Base-by-base conservation (phyloP, 2,113 vertebrate species). In the Dasyurus viverrinus region DNA sequence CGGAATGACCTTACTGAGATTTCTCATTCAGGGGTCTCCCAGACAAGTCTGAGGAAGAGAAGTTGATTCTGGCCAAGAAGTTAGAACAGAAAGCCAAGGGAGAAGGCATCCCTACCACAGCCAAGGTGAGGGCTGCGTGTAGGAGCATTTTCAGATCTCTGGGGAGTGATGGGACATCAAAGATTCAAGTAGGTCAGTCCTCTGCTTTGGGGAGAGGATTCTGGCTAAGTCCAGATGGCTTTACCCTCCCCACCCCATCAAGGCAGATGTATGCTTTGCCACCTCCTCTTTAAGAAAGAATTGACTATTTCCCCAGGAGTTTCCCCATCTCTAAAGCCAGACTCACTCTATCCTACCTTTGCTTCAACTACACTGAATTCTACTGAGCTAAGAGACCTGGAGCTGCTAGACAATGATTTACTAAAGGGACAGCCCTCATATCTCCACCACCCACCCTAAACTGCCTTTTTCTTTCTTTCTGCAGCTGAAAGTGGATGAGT, bases 401-500 rank as follows among this genome's bases (percentile, higher is more conserved):
- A 42, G 36, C 30, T 76, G 0, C 36, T 68, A 30, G 57, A 68
- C 10, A 2, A 68, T 68, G 57, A 30, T 30, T 14, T 68, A 30
- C 12, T 68, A 30, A 30, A 68, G 57, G 3, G 57, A 12, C 10
- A 14, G 11, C 42, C n/a, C 8, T n/a, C n/a, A 2, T 16, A 42
- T 84, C 16, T 42, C 36, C n/a, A 84, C 68, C 19, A 84, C n/a
- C 68, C n/a, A 84, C 2, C 36, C n/a, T 84, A 68, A 14, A 14
- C 27, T 36, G 60, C 27, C 91, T n/a, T 16, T 11, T 0, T 97
- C 91, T 98, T 97, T 92, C 46, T 97, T 97, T 93, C 98, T 60
- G 2, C 98, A 99, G 99, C 98, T 99, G 53, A 99, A 99, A 99
- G 98, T 99, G 14, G 99, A 99, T 0, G 99, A 99, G 96, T 99